Evolutionary conservation across 2,797 vertebrate species (phyloP), one percentile per base, ranked within the genome.

Genomic region (Anomalospiza imberbis): DNA sequence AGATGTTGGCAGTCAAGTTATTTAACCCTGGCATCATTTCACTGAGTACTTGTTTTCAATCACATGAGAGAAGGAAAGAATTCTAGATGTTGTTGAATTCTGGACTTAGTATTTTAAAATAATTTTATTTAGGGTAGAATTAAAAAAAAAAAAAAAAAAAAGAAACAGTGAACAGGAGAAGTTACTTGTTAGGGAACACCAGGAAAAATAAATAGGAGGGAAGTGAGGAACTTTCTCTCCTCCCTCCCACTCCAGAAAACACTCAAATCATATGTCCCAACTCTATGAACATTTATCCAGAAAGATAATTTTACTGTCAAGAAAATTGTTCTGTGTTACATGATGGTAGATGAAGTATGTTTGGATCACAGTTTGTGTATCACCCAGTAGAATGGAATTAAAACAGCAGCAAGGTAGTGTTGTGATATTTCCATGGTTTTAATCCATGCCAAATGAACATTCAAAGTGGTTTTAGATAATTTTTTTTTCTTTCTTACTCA

Each of bases 11-110:
- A 95, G 78, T 48, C 54, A 73, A 94, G 25, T 1, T 77, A 31
- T 96, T 95, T 92, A 73, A 94, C 53, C 67, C 26, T 75, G 80
- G 66, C 60, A 89, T 38, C 36, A 38, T 93, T 88, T 91, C 73
- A 74, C 34, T 44, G 26, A 91, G n/a, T 65, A 66, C 85, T 90
- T 79, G 40, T 88, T 96, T 93, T 91, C 67, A 89, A 9, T 63
- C 47, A 60, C 66, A 55, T 13, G 5, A 58, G 62, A 74, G 17
- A 22, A 89, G 29, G 48, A 88, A 67, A 65, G 22, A 73, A 79
- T 65, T 31, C 63, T 90, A 89, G 57, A 75, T 48, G 51, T 54
- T 82, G 36, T 10, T 83, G 58, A 89, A 72, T 85, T 92, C 40
- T 65, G 62, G 28, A 68, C 70, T 53, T 29, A 74, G 13, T 42